These are phyloP conservation scores for Zosterops japonicus DNA, from an alignment of 2,113 vertebrate species.

Conservation along the genomic window DNA sequence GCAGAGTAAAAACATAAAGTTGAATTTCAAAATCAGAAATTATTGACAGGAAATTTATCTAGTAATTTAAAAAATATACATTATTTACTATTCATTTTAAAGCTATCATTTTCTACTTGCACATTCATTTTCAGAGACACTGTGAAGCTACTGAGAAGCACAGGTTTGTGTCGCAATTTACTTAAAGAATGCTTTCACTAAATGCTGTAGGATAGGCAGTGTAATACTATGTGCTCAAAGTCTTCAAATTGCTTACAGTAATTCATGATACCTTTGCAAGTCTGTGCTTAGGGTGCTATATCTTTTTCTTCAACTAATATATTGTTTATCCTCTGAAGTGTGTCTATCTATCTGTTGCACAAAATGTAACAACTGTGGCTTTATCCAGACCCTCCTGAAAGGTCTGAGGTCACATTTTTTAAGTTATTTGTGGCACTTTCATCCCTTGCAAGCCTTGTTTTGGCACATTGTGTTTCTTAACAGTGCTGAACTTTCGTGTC, in stretches of 20 bases:
- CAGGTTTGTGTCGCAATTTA: neutral
- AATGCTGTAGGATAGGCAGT: neutral
- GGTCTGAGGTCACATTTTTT: neutral
- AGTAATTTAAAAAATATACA: neutral
- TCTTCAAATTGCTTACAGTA: neutral
- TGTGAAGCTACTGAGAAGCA: neutral
- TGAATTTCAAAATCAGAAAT: neutral
- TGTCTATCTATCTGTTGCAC: neutral
- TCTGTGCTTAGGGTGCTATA: neutral
- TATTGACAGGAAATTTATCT: neutral
- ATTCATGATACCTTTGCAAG: neutral
- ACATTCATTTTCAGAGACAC: neutral
- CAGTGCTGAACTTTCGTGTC: neutral
- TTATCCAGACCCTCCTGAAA: neutral
- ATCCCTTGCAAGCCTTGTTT: neutral
- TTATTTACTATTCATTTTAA: neutral
- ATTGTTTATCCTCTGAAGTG: neutral
- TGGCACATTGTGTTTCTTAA: accelerated
- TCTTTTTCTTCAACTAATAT: neutral
- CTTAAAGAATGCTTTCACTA: neutral
- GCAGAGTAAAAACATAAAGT: neutral
- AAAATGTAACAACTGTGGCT: neutral
- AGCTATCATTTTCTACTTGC: neutral
- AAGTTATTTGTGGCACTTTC: neutral
- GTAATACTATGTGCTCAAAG: neutral